These are phyloP conservation scores for Euura lappo DNA, from an alignment of 1,140 invertebrate genomes.

Conservation along the genomic window DNA sequence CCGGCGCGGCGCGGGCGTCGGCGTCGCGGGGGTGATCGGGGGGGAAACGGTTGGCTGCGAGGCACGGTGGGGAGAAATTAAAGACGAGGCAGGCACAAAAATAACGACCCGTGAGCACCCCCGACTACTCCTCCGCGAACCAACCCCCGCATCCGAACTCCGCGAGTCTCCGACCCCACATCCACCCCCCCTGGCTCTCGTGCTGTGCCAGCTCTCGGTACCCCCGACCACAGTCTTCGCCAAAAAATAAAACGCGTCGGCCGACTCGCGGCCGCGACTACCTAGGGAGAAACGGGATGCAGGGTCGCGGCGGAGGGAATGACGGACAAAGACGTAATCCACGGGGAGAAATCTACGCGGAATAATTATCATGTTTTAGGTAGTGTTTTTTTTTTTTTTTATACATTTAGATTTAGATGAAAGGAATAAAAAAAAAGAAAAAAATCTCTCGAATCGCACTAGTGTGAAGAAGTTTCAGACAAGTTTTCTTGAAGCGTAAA, in stretches of 20 bases:
- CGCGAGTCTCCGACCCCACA: conserved; percentile 15
- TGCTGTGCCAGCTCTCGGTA: conserved; percentile 18
- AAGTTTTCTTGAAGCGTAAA: not conserved
- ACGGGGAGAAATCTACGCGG: conserved; percentile 29
- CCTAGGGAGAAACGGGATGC: conserved; percentile 22
- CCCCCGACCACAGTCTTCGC: conserved; percentile 22
- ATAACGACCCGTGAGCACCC: conserved; percentile 50
- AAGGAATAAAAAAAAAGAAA: too few species aligned
- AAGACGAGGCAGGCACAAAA: conserved; percentile 62
- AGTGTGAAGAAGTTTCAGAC: not conserved
- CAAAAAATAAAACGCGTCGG: conserved; percentile 13
- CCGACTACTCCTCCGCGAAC: conserved; percentile 20
- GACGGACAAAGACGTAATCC: conserved; percentile 33
- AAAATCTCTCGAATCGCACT: not conserved
- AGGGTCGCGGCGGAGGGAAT: conserved; percentile 23
- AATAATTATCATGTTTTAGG: too few species aligned
- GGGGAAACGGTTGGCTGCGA: not conserved
- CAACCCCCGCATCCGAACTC: not conserved
- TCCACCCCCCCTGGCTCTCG: not conserved
- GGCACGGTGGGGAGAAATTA: conserved; percentile 50
- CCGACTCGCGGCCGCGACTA: conserved; percentile 16
- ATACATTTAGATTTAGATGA: too few species aligned
- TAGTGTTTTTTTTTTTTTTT: too few species aligned
- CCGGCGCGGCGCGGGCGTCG: conserved; percentile 6
- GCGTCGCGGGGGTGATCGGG: conserved; percentile 9